phyloP scores from a whole-genome alignment of 1,140 invertebrate genomes.

The Oncopeltus fasciatus region DNA sequence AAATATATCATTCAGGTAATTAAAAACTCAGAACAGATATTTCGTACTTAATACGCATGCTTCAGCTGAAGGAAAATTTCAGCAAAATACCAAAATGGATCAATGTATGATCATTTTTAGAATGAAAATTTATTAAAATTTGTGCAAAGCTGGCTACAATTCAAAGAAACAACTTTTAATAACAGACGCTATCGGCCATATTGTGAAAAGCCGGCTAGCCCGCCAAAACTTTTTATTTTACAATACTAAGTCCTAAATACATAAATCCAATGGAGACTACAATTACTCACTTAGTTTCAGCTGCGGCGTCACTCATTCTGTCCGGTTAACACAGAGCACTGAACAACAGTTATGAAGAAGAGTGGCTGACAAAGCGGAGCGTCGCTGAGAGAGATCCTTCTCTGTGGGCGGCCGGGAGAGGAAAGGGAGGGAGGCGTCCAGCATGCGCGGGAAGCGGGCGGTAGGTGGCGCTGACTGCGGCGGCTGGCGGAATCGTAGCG shows the following conservation, averaged over 20 bases:
- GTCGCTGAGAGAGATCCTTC: conserved; percentile 5
- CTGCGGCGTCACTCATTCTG: conserved; percentile 20
- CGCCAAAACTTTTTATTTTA: conserved; percentile 14
- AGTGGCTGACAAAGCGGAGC: background rate
- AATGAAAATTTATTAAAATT: too few species aligned
- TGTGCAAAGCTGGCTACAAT: too few species aligned
- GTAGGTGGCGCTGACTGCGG: conserved; percentile 24
- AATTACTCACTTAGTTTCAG: conserved; percentile 22
- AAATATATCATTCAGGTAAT: too few species aligned
- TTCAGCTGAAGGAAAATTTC: too few species aligned
- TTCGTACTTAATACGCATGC: too few species aligned
- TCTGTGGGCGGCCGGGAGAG: background rate
- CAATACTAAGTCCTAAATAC: background rate
- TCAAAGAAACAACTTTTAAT: too few species aligned
- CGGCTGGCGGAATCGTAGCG: background rate
- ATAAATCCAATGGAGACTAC: background rate
- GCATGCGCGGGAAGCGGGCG: conserved; percentile 18
- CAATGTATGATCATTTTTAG: too few species aligned
- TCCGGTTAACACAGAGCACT: conserved; percentile 4
- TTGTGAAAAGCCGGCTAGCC: conserved; percentile 13
- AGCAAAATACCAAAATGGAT: too few species aligned
- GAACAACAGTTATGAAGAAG: background rate
- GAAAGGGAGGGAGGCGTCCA: conserved; percentile 16
- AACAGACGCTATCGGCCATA: conserved; percentile 18
- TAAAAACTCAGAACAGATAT: too few species aligned